Base-by-base conservation (phyloP, 2,888 invertebrate genomes). In the Lobophora halterata region DNA sequence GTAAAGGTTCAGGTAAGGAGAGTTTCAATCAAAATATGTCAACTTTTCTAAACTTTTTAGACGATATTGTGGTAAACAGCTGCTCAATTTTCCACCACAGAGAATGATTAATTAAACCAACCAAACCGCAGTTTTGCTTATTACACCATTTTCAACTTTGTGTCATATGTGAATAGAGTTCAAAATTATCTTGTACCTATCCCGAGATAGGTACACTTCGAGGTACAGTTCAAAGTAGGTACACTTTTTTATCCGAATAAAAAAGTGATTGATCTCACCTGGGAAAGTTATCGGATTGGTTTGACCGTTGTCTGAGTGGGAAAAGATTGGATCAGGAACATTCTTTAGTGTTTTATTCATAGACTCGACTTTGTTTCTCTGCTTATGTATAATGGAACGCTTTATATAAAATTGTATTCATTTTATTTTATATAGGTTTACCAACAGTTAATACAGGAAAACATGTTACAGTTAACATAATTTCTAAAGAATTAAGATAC, bases 51-150 rank as follows among this genome's bases (percentile, higher is more conserved):
- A 71, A 72, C 62, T 73, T 72, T 67, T 66, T 62, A 71, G 75
- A 72, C 68, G 67, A 61, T 70, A 68, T 71, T 76, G 71, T 79
- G 78, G 63, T 53, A 63, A 70, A 62, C 73, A 79, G 78, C 80
- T 52, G 52, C 46, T 44, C 43, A 52, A 75, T 83, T 81, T 81
- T 79, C 79, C 77, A 67, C 68, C 63, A 65, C 66, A 61, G 44
- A 63, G 65, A 64, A 64, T 81, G 79, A 81, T 82, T 81, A 79
- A 83, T 82, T 81, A 80, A 65, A 70, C 65, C 63, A 66, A 64
- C 64, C 61, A 38, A 16, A 31, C 37, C 24, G 19, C 25, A 11
- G 32, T 42, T 37, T 42, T 42, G 33, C 37, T 19, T n/a, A 10
- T 7, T 10, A 16, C 12, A 17, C 7, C 21, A 33, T 13, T 43